These are phyloP conservation scores for Chironex yamaguchii DNA, from an alignment of 30 jellyfish, hydroid and myxozoan genomes.

Conservation along the genomic window DNA sequence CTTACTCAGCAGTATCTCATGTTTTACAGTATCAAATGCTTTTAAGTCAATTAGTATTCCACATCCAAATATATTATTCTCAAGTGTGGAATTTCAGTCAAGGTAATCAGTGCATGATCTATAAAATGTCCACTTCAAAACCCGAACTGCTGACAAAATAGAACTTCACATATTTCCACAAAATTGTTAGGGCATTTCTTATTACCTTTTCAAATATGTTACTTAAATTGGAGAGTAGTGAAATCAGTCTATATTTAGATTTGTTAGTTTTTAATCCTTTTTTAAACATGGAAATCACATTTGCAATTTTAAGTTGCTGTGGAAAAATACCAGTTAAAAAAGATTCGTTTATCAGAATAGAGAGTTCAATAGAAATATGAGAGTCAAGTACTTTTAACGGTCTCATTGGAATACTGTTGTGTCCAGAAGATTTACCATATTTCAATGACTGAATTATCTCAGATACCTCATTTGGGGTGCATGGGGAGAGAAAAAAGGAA, in stretches of 20 bases:
- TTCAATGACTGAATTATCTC: slow-evolving; percentile 26
- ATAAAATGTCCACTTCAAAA: no score
- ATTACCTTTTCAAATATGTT: slow-evolving; percentile 20
- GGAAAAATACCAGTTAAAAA: slow-evolving; percentile 47
- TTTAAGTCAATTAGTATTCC: slow-evolving; percentile 37
- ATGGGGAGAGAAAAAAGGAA: slow-evolving; percentile 29
- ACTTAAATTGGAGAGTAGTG: slow-evolving; percentile 21
- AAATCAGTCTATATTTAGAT: not conserved
- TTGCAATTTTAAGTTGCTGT: not conserved
- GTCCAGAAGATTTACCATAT: slow-evolving; percentile 23
- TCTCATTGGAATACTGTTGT: slow-evolving; percentile 50
- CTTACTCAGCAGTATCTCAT: slow-evolving; percentile 2
- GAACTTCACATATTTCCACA: slow-evolving; percentile 15
- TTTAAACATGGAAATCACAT: not conserved
- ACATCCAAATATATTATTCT: slow-evolving; percentile 40
- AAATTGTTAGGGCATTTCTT: slow-evolving; percentile 6
- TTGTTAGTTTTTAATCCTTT: not conserved
- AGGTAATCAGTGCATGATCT: not conserved
- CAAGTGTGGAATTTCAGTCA: slow-evolving; percentile 24
- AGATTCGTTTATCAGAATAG: slow-evolving; percentile 42
- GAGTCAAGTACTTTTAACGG: slow-evolving; percentile 32
- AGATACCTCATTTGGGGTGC: slow-evolving; percentile 46
- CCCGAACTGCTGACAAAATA: slow-evolving; percentile 11
- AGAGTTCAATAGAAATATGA: slow-evolving; percentile 35
- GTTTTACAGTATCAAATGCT: slow-evolving; percentile 34